phyloP scores from a whole-genome alignment of 2,797 vertebrate species.

The Phrynocephalus vlangalii region DNA sequence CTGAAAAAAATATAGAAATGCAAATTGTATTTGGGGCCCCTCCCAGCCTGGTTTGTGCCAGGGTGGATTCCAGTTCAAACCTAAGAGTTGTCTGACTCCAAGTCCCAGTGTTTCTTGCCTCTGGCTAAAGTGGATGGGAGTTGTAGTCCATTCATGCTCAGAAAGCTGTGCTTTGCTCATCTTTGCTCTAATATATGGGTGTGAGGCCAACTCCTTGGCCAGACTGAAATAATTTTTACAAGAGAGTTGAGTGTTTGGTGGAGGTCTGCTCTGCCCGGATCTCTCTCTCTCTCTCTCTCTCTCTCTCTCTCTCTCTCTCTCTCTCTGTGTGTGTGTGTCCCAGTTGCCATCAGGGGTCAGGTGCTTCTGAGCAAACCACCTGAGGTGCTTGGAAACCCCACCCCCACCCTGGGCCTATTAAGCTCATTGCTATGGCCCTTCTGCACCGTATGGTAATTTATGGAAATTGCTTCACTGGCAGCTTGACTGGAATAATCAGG shows the following conservation, averaged over 20 bases:
- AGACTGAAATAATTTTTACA: neutral
- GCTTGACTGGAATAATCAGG: neutral
- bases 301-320: too few relatives aligned
- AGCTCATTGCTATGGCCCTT: neutral
- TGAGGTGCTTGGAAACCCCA: neutral
- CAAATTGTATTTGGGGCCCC: too few relatives aligned
- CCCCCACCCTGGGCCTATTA: neutral
- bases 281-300: too few relatives aligned
- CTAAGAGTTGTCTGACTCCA: neutral
- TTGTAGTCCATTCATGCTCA: neutral
- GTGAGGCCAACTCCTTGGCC: too few relatives aligned
- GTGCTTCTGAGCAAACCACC: too few relatives aligned
- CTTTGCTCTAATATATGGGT: neutral
- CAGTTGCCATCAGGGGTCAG: neutral
- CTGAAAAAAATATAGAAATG: too few relatives aligned
- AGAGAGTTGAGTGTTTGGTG: neutral
- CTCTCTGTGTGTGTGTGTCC: too few relatives aligned
- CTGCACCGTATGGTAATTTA: slow-evolving; percentile 19
- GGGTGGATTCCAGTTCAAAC: too few relatives aligned
- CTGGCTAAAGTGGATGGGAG: neutral
- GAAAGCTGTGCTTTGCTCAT: too few relatives aligned
- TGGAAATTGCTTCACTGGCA: slow-evolving; percentile 8
- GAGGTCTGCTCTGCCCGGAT: neutral
- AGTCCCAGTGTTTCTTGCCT: neutral
- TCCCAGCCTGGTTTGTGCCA: too few relatives aligned